phyloP scores from a whole-genome alignment of 2,888 invertebrate species.

The Galeruca laticollis region DNA sequence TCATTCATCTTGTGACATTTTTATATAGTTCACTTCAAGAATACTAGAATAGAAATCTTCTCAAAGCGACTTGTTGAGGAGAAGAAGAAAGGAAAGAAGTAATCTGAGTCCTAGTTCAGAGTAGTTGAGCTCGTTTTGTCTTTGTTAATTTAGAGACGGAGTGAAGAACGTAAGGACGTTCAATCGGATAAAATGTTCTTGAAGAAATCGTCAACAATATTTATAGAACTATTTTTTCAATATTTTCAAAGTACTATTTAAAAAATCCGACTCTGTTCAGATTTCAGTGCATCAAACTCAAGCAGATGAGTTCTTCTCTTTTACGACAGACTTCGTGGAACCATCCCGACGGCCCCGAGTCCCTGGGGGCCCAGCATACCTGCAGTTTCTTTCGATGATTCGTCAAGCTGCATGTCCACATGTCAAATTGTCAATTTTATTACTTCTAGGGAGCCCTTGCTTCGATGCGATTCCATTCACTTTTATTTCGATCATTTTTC shows the following conservation, averaged over 20 bases:
- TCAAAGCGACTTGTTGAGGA: too few relatives aligned
- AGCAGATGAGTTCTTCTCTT: conserved; percentile 37
- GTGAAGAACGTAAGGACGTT: too few relatives aligned
- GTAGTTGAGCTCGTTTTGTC: too few relatives aligned
- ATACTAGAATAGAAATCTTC: too few relatives aligned
- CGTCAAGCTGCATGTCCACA: conserved; percentile 51
- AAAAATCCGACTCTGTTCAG: neutral
- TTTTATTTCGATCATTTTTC: conserved; percentile 36
- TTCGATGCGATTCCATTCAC: conserved; percentile 13
- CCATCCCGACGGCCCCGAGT: conserved; percentile 49
- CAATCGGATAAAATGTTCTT: too few relatives aligned
- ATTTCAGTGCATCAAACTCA: neutral
- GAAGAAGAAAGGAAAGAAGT: too few relatives aligned
- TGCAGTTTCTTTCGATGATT: conserved; percentile 43
- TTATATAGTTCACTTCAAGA: too few relatives aligned
- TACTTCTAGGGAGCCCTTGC: conserved; percentile 57
- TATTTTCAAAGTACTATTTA: too few relatives aligned
- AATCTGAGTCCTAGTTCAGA: too few relatives aligned
- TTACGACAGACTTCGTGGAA: conserved; percentile 65
- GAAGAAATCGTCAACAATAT: too few relatives aligned
- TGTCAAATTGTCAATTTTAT: conserved; percentile 63
- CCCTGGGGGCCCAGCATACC: conserved; percentile 51
- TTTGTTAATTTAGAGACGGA: too few relatives aligned
- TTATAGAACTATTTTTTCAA: neutral
- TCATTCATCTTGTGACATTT: too few relatives aligned